Conservation (phyloP, 1,140 invertebrate genomes). For the Heliconius eleuchia region DNA sequence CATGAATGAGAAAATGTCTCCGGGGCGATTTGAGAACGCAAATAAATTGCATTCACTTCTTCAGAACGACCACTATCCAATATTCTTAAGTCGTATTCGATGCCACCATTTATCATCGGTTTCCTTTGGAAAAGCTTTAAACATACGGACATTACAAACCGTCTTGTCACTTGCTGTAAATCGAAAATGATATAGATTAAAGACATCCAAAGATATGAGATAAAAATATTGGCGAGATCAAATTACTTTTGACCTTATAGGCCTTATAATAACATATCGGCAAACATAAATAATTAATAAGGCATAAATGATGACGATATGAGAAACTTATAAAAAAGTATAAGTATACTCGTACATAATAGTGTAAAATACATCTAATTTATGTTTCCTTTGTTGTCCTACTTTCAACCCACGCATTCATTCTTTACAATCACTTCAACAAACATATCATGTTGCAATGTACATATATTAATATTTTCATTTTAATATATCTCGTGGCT, state of each 20-base stretch:
- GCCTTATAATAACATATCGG: not conserved
- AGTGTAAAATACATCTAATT: too few species aligned
- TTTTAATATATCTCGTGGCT: too few species aligned
- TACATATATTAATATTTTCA: too few species aligned
- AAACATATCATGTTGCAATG: too few species aligned
- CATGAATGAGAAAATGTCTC: constrained; percentile 15
- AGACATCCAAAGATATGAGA: not conserved
- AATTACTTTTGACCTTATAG: not conserved
- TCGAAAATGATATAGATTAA: not conserved
- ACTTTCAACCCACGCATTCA: too few species aligned
- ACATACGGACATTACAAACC: constrained; percentile 27
- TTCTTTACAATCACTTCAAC: too few species aligned
- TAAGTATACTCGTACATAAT: too few species aligned
- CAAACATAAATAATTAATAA: not conserved
- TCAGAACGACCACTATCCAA: constrained; percentile 27
- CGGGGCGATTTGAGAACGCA: constrained; percentile 8
- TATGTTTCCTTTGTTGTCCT: too few species aligned
- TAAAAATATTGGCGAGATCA: not conserved
- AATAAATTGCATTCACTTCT: constrained; percentile 28
- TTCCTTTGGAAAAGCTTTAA: constrained; percentile 20
- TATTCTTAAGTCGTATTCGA: constrained; percentile 32
- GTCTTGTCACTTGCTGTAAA: constrained; percentile 5
- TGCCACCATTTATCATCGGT: constrained; percentile 20
- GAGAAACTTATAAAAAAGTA: too few species aligned
- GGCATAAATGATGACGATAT: too few species aligned